These are phyloP conservation scores for Microtus agrestis DNA, from an alignment of 2,797 vertebrate species.

Conservation along the genomic window DNA sequence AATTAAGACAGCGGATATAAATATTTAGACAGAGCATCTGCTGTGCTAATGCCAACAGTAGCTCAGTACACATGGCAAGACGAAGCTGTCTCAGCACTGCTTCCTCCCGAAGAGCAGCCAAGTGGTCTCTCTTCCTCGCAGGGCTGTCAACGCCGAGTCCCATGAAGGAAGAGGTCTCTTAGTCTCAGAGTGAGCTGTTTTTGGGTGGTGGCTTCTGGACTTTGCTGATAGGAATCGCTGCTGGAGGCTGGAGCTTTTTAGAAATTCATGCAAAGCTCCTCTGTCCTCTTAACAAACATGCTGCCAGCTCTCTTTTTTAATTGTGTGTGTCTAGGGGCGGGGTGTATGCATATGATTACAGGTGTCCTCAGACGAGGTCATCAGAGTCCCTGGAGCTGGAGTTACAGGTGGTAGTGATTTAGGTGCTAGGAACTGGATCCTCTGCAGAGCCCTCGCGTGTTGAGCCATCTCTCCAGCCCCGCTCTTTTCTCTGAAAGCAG, in stretches of 20 bases:
- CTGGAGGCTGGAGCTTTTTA: not conserved
- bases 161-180: not conserved
- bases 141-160: not conserved
- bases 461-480: not conserved
- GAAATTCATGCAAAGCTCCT: not conserved
- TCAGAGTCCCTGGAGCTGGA: not conserved
- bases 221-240: not conserved
- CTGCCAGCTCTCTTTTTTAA: not conserved
- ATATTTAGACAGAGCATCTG: not conserved
- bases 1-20: not conserved
- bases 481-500: not conserved
- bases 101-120: fast-evolving
- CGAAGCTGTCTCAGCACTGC: too few species aligned
- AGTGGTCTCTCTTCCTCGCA: not conserved
- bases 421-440: not conserved
- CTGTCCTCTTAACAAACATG: not conserved
- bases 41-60: not conserved
- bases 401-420: not conserved
- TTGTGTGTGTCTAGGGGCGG: not conserved
- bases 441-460: not conserved
- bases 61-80: not conserved
- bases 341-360: not conserved
- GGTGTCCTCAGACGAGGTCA: not conserved
- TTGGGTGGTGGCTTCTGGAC: not conserved
- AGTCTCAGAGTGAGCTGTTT: too few species aligned